phyloP scores from a whole-genome alignment of 2,113 vertebrate species.

The Ceyx melanurus region DNA sequence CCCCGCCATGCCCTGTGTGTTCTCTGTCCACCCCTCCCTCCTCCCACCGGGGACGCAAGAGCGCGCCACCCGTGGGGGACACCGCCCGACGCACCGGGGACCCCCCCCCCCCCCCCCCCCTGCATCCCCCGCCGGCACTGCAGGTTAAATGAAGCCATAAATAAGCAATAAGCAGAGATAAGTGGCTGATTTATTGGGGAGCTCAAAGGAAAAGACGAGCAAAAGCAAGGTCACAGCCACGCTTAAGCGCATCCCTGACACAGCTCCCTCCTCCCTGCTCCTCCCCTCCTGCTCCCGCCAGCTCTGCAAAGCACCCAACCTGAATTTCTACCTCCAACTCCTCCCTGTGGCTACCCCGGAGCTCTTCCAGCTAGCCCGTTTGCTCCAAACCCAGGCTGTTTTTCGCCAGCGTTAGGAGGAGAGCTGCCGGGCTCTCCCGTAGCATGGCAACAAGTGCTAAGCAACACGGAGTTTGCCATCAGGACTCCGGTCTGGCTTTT shows the following conservation, averaged over 20 bases:
- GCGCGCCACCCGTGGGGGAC: too few relatives aligned
- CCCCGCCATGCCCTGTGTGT: too few relatives aligned
- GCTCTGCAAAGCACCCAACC: background rate
- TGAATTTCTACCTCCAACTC: fast-evolving
- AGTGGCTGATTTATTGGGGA: constrained; percentile 47
- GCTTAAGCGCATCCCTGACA: background rate
- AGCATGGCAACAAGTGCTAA: constrained; percentile 66
- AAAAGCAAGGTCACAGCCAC: constrained; percentile 34
- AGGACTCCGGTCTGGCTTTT: background rate
- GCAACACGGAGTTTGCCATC: background rate
- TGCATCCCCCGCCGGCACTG: background rate
- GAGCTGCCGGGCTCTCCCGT: background rate
- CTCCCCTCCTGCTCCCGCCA: background rate
- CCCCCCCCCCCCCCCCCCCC: background rate
- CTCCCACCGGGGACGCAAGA: too few relatives aligned
- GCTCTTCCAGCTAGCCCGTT: background rate
- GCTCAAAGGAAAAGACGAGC: background rate
- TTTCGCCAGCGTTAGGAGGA: background rate
- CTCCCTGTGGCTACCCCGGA: background rate
- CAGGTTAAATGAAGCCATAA: constrained; percentile 10
- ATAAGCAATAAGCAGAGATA: constrained; percentile 44
- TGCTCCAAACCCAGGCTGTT: background rate
- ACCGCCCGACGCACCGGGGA: too few relatives aligned
- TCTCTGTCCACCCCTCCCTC: too few relatives aligned
- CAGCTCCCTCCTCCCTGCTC: background rate